phyloP scores from a whole-genome alignment of 2,113 vertebrate species.

The Oryctolagus cuniculus region mOryCun1.1 NC_091445.1:37641501-37642000 shows the following conservation, averaged over 20 bases:
- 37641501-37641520: neutral
- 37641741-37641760: neutral
- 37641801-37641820: neutral
- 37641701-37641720: neutral
- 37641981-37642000: neutral
- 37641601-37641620: neutral
- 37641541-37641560: neutral
- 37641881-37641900: slow-evolving; percentile 25
- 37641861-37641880: slow-evolving; percentile 8
- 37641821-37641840: neutral
- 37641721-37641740: neutral
- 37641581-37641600: neutral
- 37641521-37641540: neutral
- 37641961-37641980: neutral
- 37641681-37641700: neutral
- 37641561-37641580: neutral
- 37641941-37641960: neutral
- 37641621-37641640: neutral
- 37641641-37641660: neutral
- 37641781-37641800: slow-evolving; percentile 61
- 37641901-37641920: neutral
- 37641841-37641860: neutral
- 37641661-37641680: neutral
- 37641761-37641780: neutral
- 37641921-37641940: neutral